Base-by-base conservation (phyloP, 1,140 invertebrate species). In the Trichonephila clavata region DNA sequence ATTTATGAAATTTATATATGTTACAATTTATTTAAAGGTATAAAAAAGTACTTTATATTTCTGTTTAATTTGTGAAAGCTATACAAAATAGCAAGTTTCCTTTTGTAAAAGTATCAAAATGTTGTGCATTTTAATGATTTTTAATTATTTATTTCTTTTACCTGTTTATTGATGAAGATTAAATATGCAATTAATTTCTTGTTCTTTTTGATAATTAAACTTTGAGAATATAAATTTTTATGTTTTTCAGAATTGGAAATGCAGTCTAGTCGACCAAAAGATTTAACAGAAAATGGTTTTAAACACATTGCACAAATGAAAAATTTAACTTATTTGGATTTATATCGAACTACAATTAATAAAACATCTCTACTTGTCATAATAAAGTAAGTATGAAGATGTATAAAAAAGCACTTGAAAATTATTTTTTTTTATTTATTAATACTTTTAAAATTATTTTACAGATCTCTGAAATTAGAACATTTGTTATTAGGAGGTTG, bases 251-350 rank as follows among this genome's bases (percentile, higher is more conserved):
- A 98, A 95, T 96, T 98, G 71, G 97, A 97, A 94, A 95, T 98
- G 71, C 96, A 97, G 60, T 97, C 97, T 95, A 97, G 97, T 95
- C 92, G 94, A 90, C 94, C 95, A 94, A 96, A 96, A 94, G 97
- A 96, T 86, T 95, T 96, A 20, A 94, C 96, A 27, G 89, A 94
- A 18, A 39, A 20, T 20, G 97, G 97, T 57, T 98, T 98, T 95
- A 95, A 95, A 59, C 95, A 96, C 65, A 95, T 98, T 4, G 95
- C 96, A 27, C 96, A 96, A 87, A 95, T 98, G 4, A 97, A 96
- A 71, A 97, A 97, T 88, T 95, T 99, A 8, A 97, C 97, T 95
- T 96, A 97, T 57, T 95, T 99, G 27, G 98, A 98, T 96, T 96
- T 98, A 18, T 98, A 98, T 95, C 96, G 97, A 94, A 98, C 95